A percentile compares a stretch with the other conserved stretches of the same genome.
Conservation (phyloP, 2,113 vertebrate genomes). For the Cebidichthys violaceus region DNA sequence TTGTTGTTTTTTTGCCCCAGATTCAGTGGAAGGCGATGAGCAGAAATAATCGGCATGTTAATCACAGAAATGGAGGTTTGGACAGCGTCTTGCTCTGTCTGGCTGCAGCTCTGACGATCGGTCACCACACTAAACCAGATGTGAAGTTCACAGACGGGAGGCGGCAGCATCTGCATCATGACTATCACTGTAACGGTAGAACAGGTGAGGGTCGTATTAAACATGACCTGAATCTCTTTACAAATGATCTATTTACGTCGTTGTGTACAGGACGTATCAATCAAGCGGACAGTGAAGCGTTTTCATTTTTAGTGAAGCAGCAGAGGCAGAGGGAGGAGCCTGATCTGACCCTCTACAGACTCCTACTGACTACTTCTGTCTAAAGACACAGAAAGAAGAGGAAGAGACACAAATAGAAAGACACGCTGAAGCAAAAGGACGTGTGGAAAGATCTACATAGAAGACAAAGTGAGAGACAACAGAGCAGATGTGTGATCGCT, state of each 20-base stretch:
- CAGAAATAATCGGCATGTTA: constrained; percentile 19
- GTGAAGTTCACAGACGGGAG: background rate
- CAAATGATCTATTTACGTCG: background rate
- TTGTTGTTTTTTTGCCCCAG: background rate
- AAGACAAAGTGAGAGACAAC: no score
- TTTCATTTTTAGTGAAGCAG: background rate
- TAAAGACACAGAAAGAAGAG: no score
- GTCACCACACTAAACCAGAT: background rate
- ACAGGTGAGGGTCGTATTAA: background rate
- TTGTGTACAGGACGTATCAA: background rate
- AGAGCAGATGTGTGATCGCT: no score
- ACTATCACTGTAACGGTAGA: no score
- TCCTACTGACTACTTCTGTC: no score
- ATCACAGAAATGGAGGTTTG: constrained; percentile 23
- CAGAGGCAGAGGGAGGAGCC: no score
- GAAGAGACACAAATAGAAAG: no score
- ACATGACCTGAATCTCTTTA: background rate
- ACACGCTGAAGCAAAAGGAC: no score
- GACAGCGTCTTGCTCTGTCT: background rate
- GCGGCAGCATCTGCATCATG: background rate
- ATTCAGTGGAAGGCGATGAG: constrained; percentile 8
- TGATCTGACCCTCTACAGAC: no score
- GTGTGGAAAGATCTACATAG: no score
- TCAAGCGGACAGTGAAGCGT: background rate
- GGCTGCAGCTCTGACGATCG: background rate